phyloP scores from a whole-genome alignment of 2,888 invertebrate genomes.

The Aphodius sticticus region DNA sequence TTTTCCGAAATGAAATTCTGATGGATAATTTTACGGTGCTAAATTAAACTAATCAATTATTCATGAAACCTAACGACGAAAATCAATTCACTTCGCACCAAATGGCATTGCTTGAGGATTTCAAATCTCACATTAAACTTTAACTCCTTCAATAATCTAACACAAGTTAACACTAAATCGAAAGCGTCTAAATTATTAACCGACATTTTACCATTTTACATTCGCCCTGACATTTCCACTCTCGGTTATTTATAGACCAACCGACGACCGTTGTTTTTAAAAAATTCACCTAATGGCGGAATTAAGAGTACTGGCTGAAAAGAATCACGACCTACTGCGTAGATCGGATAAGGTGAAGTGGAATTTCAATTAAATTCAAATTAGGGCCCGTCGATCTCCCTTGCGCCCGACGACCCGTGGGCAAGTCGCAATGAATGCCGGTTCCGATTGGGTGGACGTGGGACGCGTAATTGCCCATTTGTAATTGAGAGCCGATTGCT shows the following conservation, averaged over 20 bases:
- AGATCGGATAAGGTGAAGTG: not conserved
- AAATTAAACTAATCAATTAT: too few species aligned
- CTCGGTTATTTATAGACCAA: not conserved
- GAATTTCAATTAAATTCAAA: conserved; percentile 4
- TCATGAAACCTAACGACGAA: too few species aligned
- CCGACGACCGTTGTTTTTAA: not conserved
- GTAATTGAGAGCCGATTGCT: not conserved
- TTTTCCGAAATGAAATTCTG: too few species aligned
- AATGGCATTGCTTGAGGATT: too few species aligned
- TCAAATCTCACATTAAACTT: too few species aligned
- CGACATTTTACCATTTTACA: not conserved
- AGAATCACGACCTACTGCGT: not conserved
- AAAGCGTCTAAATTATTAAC: not conserved
- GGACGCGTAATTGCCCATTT: not conserved
- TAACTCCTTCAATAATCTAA: too few species aligned
- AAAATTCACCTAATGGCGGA: not conserved
- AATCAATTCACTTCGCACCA: too few species aligned
- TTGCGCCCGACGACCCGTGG: not conserved
- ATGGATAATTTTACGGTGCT: too few species aligned
- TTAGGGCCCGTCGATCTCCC: not conserved
- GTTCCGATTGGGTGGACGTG: not conserved
- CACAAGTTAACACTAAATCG: too few species aligned
- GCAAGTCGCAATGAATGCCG: not conserved
- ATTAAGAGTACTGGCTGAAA: not conserved
- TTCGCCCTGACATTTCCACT: not conserved